Evolutionary conservation across 2,888 invertebrate species (phyloP).

Genomic region (Rhimphoctona megacephalus): DNA sequence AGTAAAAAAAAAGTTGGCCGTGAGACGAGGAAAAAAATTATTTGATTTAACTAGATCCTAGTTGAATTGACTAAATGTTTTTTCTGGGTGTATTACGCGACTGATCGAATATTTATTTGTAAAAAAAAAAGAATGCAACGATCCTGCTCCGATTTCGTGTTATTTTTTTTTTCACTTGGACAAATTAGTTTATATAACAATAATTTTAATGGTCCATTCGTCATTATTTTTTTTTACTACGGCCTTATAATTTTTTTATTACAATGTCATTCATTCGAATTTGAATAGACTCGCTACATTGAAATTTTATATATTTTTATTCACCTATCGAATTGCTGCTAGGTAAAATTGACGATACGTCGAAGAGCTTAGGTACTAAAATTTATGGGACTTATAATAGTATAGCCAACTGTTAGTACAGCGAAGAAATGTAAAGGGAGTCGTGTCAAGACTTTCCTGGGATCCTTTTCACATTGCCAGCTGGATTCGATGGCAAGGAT

Average conservation of each 20-base stretch:
- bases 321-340: neutral
- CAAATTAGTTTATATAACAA: neutral
- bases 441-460: neutral
- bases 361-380: neutral
- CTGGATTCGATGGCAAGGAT: conserved; percentile 4
- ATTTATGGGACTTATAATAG: conserved; percentile 4
- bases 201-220: neutral
- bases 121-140: no score
- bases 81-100: neutral
- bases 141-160: neutral
- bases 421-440: neutral
- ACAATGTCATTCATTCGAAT: neutral
- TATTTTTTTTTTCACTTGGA: neutral
- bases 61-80: no score
- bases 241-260: neutral
- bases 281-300: neutral
- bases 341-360: neutral
- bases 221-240: neutral
- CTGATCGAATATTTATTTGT: no score
- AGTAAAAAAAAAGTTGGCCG: no score
- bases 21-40: no score
- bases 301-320: neutral
- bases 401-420: neutral
- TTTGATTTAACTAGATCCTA: no score
- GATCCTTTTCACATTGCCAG: conserved; percentile 12